A percentile compares a stretch with the other conserved stretches of the same genome.
These are phyloP conservation scores for Pseudorhiza aurosa DNA, from an alignment of 30 jellyfish, hydroid and myxozoan genomes.

Conservation along the genomic window DNA sequence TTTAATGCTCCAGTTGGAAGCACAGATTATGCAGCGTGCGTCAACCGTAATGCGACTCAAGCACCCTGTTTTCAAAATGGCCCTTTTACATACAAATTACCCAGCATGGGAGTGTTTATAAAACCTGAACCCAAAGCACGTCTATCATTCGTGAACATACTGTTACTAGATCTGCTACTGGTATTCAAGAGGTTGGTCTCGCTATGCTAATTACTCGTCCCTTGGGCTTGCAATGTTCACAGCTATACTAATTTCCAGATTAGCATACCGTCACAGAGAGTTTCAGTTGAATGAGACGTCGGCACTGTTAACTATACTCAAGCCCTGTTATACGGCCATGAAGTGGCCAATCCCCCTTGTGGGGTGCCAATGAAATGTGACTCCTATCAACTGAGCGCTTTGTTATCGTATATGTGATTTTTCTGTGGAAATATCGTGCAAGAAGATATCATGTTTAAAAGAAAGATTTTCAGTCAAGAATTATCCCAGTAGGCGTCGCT, in stretches of 20 bases:
- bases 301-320: constrained; percentile 26
- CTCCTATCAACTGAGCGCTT: neutral
- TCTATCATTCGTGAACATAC: neutral
- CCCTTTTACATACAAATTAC: too few species aligned
- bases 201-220: neutral
- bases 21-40: too few species aligned
- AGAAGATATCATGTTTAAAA: neutral
- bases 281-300: constrained; percentile 14
- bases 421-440: neutral
- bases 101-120: too few species aligned
- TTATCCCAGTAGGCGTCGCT: neutral
- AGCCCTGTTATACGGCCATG: constrained; percentile 29
- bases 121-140: neutral
- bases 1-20: too few species aligned
- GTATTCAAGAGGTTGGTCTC: too few species aligned
- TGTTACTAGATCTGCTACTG: too few species aligned
- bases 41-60: too few species aligned
- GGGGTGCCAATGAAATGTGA: constrained; percentile 7
- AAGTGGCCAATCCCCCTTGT: constrained; percentile 19
- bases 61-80: too few species aligned
- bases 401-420: neutral
- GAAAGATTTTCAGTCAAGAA: neutral
- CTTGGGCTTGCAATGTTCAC: constrained; percentile 1
- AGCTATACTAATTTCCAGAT: constrained; percentile 8
- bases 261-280: constrained; percentile 16